These are phyloP conservation scores for Bothrops alternatus DNA, from an alignment of 2,797 vertebrate genomes.

Conservation along the genomic window DNA sequence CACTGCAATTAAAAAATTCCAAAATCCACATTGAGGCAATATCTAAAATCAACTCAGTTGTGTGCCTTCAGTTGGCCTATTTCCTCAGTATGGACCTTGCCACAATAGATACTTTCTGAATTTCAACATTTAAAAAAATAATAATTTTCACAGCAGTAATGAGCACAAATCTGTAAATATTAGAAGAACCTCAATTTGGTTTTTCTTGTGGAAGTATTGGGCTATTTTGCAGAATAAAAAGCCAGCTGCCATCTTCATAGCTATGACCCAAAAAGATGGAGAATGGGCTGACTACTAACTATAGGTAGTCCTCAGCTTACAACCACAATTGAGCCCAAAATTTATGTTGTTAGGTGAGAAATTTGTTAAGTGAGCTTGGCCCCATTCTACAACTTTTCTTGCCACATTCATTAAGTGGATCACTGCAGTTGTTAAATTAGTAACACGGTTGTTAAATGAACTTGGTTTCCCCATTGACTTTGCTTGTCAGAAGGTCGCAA, in stretches of 20 bases:
- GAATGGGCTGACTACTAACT: neutral
- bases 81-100: neutral
- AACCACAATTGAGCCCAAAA: no score
- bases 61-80: neutral
- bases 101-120: neutral
- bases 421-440: no score
- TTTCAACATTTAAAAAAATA: neutral
- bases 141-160: neutral
- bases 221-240: constrained; percentile 22
- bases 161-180: neutral
- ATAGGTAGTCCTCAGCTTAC: neutral
- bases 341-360: no score
- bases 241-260: constrained; percentile 6
- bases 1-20: neutral
- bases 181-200: neutral
- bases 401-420: no score
- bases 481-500: no score
- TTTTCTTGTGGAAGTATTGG: neutral
- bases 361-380: no score
- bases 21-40: neutral
- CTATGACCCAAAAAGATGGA: constrained; percentile 5
- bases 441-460: no score
- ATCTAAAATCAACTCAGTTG: neutral
- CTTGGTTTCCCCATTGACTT: no score
- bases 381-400: no score